Evolutionary conservation across 2,113 vertebrate species (phyloP).

Genomic region (Rhinolophus ferrumequinum): DNA sequence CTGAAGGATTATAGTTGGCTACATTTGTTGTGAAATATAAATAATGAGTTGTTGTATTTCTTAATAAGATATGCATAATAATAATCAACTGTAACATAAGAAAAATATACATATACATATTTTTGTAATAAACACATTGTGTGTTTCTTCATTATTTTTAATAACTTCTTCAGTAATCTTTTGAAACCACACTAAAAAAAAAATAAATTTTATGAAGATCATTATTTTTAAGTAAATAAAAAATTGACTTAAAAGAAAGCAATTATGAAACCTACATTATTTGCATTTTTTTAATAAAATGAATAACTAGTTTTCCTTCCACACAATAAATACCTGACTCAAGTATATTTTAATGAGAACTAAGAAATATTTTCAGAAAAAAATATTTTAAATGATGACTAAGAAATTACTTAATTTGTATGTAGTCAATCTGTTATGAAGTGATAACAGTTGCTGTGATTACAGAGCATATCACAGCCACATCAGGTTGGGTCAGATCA

Average conservation of each 20-base stretch:
- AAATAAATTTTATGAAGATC: neutral
- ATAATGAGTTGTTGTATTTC: neutral
- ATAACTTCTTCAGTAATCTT: neutral
- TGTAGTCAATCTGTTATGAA: constrained; percentile 39
- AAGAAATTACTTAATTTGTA: neutral
- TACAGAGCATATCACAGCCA: neutral
- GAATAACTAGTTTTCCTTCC: neutral
- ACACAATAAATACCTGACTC: neutral
- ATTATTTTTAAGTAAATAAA: neutral
- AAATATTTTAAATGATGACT: constrained; percentile 23
- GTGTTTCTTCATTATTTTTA: neutral
- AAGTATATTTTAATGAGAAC: constrained; percentile 22
- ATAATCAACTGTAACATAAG: neutral
- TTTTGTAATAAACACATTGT: neutral
- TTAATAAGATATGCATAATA: neutral
- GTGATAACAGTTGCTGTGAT: neutral
- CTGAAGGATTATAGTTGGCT: neutral
- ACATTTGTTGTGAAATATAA: neutral
- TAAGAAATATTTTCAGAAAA: neutral
- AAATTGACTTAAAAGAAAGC: neutral
- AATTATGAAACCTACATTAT: neutral
- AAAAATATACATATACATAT: neutral
- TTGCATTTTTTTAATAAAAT: neutral
- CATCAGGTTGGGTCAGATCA: neutral
- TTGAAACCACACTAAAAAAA: neutral